These are phyloP conservation scores for Eledona agricola DNA, from an alignment of 2,888 invertebrate genomes.

Conservation along the genomic window DNA sequence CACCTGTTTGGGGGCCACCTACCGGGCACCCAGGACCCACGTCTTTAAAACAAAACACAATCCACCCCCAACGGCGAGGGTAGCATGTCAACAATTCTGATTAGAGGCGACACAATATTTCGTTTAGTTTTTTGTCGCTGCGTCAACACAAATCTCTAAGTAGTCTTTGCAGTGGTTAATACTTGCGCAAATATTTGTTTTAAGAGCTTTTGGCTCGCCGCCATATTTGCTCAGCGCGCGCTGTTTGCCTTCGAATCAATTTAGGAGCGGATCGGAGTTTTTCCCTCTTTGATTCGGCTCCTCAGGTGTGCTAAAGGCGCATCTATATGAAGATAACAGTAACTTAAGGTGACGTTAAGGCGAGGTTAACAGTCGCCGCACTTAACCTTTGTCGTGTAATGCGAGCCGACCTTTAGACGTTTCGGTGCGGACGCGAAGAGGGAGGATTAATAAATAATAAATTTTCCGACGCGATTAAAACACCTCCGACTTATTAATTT, in stretches of 20 bases:
- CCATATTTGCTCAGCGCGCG: conserved; percentile 54
- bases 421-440: conserved; percentile 7
- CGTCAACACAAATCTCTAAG: conserved; percentile 50
- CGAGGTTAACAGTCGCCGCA: conserved; percentile 17
- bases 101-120: conserved; percentile 27
- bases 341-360: conserved; percentile 18
- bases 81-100: conserved; percentile 1
- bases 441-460: no score
- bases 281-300: not conserved
- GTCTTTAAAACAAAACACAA: conserved; percentile 27
- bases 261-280: conserved; percentile 16
- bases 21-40: conserved; percentile 11
- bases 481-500: no score
- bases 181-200: conserved; percentile 58
- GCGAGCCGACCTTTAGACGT: conserved; percentile 15
- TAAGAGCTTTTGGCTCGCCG: conserved; percentile 55
- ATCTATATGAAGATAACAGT: conserved; percentile 11
- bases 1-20: conserved; percentile 35
- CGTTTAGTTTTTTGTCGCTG: conserved; percentile 35
- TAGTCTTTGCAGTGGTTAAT: conserved; percentile 56
- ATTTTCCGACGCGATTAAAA: no score
- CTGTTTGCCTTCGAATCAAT: conserved; percentile 33
- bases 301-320: conserved; percentile 7
- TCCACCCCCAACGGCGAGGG: conserved; percentile 10
- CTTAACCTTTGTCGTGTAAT: conserved; percentile 18